These are phyloP conservation scores for Scomber japonicus DNA, from an alignment of 2,113 vertebrate species.

Conservation along the genomic window DNA sequence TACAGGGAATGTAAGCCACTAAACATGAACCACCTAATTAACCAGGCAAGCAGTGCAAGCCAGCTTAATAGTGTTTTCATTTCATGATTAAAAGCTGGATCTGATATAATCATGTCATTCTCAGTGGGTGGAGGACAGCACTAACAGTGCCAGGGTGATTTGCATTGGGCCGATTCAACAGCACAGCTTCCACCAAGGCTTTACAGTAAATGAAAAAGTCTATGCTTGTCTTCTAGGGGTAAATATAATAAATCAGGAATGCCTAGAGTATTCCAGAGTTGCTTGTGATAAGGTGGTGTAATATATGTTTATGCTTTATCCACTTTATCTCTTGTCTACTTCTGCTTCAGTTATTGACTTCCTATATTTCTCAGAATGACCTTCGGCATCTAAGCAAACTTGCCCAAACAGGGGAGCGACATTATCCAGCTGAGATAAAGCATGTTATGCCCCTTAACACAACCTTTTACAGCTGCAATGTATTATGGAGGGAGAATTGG, in stretches of 20 bases:
- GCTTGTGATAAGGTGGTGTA: conserved; percentile 22
- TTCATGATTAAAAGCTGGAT: conserved; percentile 57
- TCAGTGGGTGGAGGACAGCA: conserved; percentile 31
- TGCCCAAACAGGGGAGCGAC: background rate
- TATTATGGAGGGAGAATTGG: background rate
- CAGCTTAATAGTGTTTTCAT: conserved; percentile 53
- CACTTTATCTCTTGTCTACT: conserved; percentile 30
- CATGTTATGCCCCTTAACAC: background rate
- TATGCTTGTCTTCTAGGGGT: background rate
- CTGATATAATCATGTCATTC: conserved; percentile 42
- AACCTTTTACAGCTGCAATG: conserved; percentile 23
- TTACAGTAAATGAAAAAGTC: conserved; percentile 11
- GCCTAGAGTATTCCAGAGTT: conserved; percentile 6
- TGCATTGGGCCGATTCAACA: background rate
- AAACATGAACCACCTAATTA: conserved; percentile 37
- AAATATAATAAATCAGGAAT: conserved; percentile 27
- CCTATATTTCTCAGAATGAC: conserved; percentile 22
- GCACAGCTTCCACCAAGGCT: conserved; percentile 10
- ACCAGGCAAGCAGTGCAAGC: conserved; percentile 26
- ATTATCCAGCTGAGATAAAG: conserved; percentile 3
- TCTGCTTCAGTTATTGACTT: conserved; percentile 44
- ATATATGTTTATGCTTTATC: conserved; percentile 29
- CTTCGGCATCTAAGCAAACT: conserved; percentile 2
- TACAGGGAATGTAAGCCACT: conserved; percentile 7
- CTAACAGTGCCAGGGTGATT: conserved; percentile 5